Evolutionary conservation across 35 echinoderm and acorn worm genomes (phyloP).

Genomic region (Heliocidaris tuberculata): DNA sequence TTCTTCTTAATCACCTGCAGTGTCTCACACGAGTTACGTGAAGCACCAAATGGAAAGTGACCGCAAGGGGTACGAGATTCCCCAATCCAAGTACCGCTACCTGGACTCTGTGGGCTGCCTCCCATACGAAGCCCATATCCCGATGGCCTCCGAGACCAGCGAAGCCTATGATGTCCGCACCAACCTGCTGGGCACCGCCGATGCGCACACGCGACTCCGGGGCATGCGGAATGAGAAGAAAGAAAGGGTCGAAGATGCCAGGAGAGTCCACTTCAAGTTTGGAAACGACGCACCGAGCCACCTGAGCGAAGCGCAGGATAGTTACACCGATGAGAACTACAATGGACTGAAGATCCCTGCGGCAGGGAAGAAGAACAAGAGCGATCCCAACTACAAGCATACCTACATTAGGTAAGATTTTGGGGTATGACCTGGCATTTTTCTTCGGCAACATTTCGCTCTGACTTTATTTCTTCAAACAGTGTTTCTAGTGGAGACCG

Average conservation of each 20-base stretch:
- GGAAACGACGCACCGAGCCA: conserved; percentile 64
- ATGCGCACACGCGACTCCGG: conserved; percentile 33
- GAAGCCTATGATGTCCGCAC: conserved; percentile 60
- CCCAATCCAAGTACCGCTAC: conserved; percentile 80
- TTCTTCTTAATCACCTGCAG: conserved; percentile 31
- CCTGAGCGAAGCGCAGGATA: conserved; percentile 65
- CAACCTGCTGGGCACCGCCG: conserved; percentile 19
- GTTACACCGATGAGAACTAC: conserved; percentile 44
- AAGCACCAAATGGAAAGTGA: neutral
- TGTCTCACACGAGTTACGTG: conserved; percentile 77
- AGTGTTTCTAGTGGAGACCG: too few species aligned
- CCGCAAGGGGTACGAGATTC: neutral
- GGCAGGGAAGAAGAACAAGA: conserved; percentile 75
- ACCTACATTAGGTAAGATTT: conserved; percentile 67
- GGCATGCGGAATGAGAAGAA: conserved; percentile 60
- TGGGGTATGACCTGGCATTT: too few species aligned
- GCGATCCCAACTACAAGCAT: conserved; percentile 77
- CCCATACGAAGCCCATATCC: conserved; percentile 64
- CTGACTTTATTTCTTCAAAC: too few species aligned
- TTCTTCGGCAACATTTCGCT: too few species aligned
- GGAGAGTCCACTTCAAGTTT: conserved; percentile 77
- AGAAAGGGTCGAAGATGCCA: conserved; percentile 75
- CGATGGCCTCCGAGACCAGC: conserved; percentile 68
- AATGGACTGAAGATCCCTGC: conserved; percentile 34
- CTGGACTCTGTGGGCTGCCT: conserved; percentile 67